Conservation (phyloP, 2,113 vertebrate genomes). For the Salvelinus fontinalis region DNA sequence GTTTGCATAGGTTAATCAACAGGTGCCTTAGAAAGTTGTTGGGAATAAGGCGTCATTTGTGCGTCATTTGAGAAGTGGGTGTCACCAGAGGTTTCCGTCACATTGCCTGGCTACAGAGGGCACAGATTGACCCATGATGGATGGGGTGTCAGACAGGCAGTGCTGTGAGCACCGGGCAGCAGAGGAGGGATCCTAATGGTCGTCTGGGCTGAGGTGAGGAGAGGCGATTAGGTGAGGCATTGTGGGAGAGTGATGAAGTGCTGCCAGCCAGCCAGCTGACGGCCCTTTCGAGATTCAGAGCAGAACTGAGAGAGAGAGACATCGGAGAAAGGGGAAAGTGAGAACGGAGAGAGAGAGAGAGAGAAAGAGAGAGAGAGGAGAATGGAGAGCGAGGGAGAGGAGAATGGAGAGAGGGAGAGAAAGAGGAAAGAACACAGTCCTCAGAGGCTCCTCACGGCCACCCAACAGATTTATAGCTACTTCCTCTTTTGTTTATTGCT, state of each 20-base stretch:
- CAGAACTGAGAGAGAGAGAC: neutral
- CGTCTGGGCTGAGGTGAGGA: neutral
- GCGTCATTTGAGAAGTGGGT: no score
- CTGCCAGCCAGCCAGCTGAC: neutral
- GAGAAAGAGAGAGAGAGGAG: no score
- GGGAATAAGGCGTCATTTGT: no score
- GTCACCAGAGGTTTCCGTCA: no score
- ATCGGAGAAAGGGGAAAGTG: no score
- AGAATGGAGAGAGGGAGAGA: neutral
- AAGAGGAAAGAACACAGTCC: neutral
- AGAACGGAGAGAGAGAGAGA: no score
- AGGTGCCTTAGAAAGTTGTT: no score
- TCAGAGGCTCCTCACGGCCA: neutral
- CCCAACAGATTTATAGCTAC: conserved; percentile 31
- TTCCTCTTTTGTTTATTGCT: conserved; percentile 44
- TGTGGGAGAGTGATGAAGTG: neutral
- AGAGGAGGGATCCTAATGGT: neutral
- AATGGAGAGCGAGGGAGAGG: no score
- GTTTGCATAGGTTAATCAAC: no score
- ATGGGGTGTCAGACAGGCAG: conserved; percentile 51
- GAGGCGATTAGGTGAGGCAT: neutral
- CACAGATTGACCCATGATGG: conserved; percentile 36
- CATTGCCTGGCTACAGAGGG: no score
- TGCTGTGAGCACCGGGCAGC: conserved; percentile 31
- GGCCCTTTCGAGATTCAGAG: neutral